Base-by-base conservation (phyloP, 2,888 invertebrate genomes). In the Meghimatium bilineatum region DNA sequence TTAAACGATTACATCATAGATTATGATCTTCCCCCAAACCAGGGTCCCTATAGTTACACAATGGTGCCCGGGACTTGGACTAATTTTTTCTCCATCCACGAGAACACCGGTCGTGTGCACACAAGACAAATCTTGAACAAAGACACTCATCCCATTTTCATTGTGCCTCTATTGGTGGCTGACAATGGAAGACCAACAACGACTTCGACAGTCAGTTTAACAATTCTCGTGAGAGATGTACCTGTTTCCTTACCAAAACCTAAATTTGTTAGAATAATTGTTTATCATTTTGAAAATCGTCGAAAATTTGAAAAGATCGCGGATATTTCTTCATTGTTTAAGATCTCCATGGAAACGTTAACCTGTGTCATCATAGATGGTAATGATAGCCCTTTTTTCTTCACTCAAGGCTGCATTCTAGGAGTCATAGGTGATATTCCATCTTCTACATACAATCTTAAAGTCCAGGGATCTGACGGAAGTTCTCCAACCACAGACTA, bases 171-270 rank as follows among this genome's bases (percentile, higher is more conserved):
- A 80, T 96, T 97, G 93, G 97, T 98, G 12, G 96, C 96, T 94
- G 98, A 98, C 92, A 97, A 96, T 91, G 97, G 97, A 0, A 87
- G 86, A 26, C 97, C 97, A 0, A 95, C 95, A 87, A 96, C 97
- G 96, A 96, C 95, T 89, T 96, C 97, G 0, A 96, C 96, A 88
- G 96, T 97, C 91, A 95, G 95, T 14, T 95, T 98, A 80, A 95
- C 95, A 26, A 87, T 92, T 12, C 95, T 96, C 86, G 95, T 98
- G 6, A 93, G 96, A n/a, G 98, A 98, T 93, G 96, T 97, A 93
- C 98, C 98, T 93, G 98, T 98, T 90, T 97, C 96, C 92, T 97
- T 98, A 29, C 98, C 97, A 0, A 95, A 96, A 2, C 95, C 97
- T 32, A 95, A 98, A 90, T 96, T 96, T 17, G 96, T 97, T 0